These are phyloP conservation scores for Agapornis roseicollis DNA, from an alignment of 2,113 vertebrate genomes.

Conservation along the genomic window DNA sequence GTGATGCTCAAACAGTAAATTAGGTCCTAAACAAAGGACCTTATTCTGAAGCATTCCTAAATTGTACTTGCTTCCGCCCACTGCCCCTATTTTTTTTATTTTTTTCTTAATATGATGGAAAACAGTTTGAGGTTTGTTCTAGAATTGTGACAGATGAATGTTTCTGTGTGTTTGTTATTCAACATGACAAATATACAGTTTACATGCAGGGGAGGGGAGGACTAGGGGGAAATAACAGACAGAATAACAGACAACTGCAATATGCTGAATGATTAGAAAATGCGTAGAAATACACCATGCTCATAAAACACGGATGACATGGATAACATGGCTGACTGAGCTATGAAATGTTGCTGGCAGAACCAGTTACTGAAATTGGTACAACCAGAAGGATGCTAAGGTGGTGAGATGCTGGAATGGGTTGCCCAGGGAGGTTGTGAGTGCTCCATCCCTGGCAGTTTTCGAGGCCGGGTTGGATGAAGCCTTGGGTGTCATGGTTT, in stretches of 20 bases:
- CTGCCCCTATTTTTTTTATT: accelerated
- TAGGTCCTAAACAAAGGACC: not conserved
- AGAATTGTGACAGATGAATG: not conserved
- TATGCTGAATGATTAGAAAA: not conserved
- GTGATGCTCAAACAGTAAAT: not conserved
- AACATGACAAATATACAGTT: not conserved
- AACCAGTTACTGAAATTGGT: not conserved
- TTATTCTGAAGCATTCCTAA: not conserved
- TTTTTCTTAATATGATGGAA: not conserved
- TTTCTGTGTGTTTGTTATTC: not conserved
- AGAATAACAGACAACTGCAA: not conserved
- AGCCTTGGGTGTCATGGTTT: too few species aligned
- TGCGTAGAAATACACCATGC: not conserved
- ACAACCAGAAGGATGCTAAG: accelerated
- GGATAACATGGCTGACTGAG: not conserved
- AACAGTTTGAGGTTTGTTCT: not conserved
- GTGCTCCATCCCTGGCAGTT: too few species aligned
- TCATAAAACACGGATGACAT: not conserved
- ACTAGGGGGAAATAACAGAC: not conserved
- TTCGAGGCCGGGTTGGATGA: too few species aligned
- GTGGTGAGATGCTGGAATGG: too few species aligned
- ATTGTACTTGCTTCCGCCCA: accelerated
- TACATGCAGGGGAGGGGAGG: not conserved
- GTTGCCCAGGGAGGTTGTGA: too few species aligned
- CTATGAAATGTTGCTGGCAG: not conserved